These are phyloP conservation scores for Bettongia penicillata DNA, from an alignment of 2,113 vertebrate genomes.

Conservation along the genomic window DNA sequence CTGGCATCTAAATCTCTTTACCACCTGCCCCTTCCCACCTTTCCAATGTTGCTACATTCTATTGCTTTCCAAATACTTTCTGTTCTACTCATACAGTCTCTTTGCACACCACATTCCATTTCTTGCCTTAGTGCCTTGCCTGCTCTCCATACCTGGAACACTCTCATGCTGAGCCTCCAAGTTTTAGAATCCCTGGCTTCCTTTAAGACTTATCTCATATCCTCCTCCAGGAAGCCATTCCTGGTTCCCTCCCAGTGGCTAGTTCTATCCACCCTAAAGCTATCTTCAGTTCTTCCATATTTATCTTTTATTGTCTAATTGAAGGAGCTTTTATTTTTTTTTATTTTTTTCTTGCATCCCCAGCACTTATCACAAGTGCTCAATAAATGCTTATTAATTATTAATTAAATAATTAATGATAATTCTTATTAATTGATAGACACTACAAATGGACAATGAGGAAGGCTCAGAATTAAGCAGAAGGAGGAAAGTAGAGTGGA, in stretches of 20 bases:
- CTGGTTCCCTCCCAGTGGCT: neutral
- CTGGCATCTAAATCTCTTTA: neutral
- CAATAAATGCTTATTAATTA: neutral
- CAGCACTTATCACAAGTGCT: neutral
- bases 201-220: neutral
- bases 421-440: neutral
- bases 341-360: neutral
- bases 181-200: neutral
- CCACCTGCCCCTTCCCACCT: neutral
- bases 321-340: neutral
- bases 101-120: neutral
- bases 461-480: neutral
- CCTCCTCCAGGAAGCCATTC: neutral
- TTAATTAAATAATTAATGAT: no score
- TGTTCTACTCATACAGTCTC: neutral
- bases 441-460: neutral
- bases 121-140: neutral
- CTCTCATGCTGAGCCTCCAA: neutral
- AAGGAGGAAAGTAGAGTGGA: neutral
- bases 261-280: neutral
- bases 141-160: neutral
- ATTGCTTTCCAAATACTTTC: neutral
- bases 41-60: neutral
- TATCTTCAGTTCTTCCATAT: neutral
- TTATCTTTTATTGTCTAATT: neutral